Base-by-base conservation (phyloP, 2,113 vertebrate genomes). In the Silurus meridionalis region DNA sequence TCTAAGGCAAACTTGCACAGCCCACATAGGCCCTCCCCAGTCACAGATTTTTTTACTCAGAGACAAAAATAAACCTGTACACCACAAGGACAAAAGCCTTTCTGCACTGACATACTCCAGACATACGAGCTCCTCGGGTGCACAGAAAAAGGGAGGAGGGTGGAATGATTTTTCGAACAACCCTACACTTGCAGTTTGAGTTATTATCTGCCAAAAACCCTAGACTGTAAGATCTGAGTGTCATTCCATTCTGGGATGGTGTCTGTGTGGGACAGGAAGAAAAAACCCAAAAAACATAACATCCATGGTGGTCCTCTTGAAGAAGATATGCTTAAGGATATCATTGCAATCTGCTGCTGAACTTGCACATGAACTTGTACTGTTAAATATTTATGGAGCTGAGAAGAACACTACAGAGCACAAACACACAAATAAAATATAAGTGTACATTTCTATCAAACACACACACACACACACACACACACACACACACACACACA, bases 141-240 rank as follows among this genome's bases (percentile, higher is more conserved):
- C 5, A 50, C 50, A 23, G 19, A n/a, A 9, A 77, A 85, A 77
- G 10, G 0, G 57, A 77, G 74, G 53, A 88, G 52, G 63, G 81
- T 57, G 64, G 64, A 6, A 84, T 52, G 81, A 86, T 86, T 86
- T 89, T 84, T 83, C 66, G 67, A 85, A 83, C 71, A 85, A 58
- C 55, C 19, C 46, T 63, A 66, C 52, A 61, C 83, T 81, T 69
- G 67, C 25, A 64, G 80, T 85, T 80, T 90, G 88, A 90, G 87
- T 91, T 90, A 90, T 89, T 90, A 89, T 81, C 86, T 89, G 87
- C 79, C 89, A 91, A 80, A 79, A 69, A 83, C 64, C 25, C 69
- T 55, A 48, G 86, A 82, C 86, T 72, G 71, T 63, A 48, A 74
- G 82, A 81, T 87, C 86, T 90, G 80, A 63, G 21, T 57, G 60